Conservation (phyloP, 2,797 vertebrate species). For the Clarias platycephalus region DNA sequence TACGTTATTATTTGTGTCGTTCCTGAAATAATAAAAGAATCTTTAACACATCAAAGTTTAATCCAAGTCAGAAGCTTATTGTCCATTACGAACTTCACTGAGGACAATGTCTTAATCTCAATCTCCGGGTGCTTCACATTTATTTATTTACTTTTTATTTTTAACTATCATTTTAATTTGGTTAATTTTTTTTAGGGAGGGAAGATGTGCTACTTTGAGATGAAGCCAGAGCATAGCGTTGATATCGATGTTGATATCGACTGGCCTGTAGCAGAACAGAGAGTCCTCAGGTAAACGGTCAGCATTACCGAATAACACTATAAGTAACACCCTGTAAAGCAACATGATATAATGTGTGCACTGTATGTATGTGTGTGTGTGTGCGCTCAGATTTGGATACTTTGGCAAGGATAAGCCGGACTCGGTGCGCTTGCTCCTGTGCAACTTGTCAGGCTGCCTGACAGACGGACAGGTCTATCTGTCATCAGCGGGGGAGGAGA, state of each 20-base stretch:
- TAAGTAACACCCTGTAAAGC: background rate
- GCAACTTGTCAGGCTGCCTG: slow-evolving; percentile 83
- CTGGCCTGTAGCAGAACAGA: slow-evolving; percentile 95
- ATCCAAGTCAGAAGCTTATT: no score
- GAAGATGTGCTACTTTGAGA: slow-evolving; percentile 87
- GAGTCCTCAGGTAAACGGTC: slow-evolving; percentile 81
- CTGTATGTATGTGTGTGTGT: slow-evolving; percentile 21
- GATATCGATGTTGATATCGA: slow-evolving; percentile 96
- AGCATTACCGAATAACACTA: slow-evolving; percentile 30
- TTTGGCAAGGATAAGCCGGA: slow-evolving; percentile 81
- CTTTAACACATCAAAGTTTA: background rate
- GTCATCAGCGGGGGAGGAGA: slow-evolving; percentile 77
- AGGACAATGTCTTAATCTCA: background rate
- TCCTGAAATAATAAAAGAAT: background rate
- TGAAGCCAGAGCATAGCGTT: slow-evolving; percentile 88
- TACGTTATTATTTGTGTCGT: background rate
- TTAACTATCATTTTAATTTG: background rate
- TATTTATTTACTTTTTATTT: background rate
- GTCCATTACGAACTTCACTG: background rate
- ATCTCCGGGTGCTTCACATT: background rate
- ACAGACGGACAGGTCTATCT: slow-evolving; percentile 82
- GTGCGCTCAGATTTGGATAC: slow-evolving; percentile 85
- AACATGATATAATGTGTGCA: background rate
- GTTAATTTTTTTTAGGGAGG: slow-evolving; percentile 76
- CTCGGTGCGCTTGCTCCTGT: slow-evolving; percentile 83